Base-by-base conservation (phyloP, 2,888 invertebrate genomes). In the Bugulina stolonifera region DNA sequence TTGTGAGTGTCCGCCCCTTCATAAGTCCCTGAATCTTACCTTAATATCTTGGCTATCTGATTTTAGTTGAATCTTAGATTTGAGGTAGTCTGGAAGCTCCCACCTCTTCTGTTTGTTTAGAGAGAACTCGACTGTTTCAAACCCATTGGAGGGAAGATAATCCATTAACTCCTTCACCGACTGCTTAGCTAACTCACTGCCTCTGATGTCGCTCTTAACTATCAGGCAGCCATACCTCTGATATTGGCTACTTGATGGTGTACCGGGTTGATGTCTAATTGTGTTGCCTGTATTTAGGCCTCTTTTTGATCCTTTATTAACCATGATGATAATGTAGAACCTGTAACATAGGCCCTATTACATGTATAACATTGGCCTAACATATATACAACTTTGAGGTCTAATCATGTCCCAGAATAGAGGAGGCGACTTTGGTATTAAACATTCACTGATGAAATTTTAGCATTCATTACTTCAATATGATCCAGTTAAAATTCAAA, bases 211-310 rank as follows among this genome's bases (percentile, higher is more conserved):
- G 64, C 27, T 64, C 5, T 27, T 10, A 2, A 64, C 64, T 1
- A 64, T 32, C 27, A 64, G 64, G 34, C 64, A 64, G 14, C 64
- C 64, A 64, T 64, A 64, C 32, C n/a, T 64, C n/a, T 64, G 27
- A 23, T 57, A 57, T 25, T 57, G 57, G 14, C 57, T 10, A 27
- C 5, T 22, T 5, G 34, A 25, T 2, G 27, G 32, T 5, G 10
- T 2, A 32, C 27, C 1, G 5, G 22, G 27, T 10, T 64, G 27
- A 14, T 64, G 27, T 29, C 64, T 22, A 10, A 64, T 64, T 5
- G 64, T 64, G 5, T 64, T 64, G 64, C 64, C 64, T 3, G 64
- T 64, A 34, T 32, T 25, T 14, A 27, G 64, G 25, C 22, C 27
- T 25, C 32, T 25, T 27, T 64, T 64, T 14, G 64, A 64, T 34